Evolutionary conservation across 2,797 vertebrate genomes (phyloP).

Genomic region (Esox masquinongy): DNA sequence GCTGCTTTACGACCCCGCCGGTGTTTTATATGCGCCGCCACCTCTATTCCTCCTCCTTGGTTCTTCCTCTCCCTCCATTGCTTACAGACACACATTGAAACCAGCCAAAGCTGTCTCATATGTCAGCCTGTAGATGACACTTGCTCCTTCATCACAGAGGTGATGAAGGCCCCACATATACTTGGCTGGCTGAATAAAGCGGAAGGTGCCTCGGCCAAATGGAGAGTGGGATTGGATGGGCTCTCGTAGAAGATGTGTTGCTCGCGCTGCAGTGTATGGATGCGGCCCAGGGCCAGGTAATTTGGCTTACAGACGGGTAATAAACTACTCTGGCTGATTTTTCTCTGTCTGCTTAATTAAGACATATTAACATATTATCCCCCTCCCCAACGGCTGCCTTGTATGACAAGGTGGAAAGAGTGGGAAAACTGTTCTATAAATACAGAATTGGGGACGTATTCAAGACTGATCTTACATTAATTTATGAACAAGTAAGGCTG

Average conservation of each 20-base stretch:
- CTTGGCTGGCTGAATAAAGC: neutral
- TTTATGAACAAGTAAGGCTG: neutral
- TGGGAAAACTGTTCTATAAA: conserved; percentile 5
- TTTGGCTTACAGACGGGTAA: conserved; percentile 38
- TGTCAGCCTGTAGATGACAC: conserved; percentile 28
- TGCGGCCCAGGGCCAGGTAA: conserved; percentile 34
- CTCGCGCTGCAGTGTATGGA: conserved; percentile 21
- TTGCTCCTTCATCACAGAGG: conserved; percentile 20
- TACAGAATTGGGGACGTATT: neutral
- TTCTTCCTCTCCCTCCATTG: conserved; percentile 16
- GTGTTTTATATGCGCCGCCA: conserved; percentile 27
- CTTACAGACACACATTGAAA: conserved; percentile 17
- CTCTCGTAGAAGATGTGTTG: conserved; percentile 25
- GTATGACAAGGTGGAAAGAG: conserved; percentile 2
- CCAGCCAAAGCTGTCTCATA: conserved; percentile 7
- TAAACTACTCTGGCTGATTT: conserved; percentile 25
- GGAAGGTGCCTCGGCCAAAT: neutral
- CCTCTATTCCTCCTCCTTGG: conserved; percentile 16
- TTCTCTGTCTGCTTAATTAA: conserved; percentile 12
- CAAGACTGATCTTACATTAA: conserved; percentile 1
- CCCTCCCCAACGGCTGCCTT: neutral
- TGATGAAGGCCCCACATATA: neutral
- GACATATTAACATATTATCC: conserved; percentile 15
- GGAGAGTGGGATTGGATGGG: neutral
- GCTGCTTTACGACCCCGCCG: conserved; percentile 28